phyloP scores from a whole-genome alignment of 2,888 invertebrate species.

The Strigamia transsilvanica region DNA sequence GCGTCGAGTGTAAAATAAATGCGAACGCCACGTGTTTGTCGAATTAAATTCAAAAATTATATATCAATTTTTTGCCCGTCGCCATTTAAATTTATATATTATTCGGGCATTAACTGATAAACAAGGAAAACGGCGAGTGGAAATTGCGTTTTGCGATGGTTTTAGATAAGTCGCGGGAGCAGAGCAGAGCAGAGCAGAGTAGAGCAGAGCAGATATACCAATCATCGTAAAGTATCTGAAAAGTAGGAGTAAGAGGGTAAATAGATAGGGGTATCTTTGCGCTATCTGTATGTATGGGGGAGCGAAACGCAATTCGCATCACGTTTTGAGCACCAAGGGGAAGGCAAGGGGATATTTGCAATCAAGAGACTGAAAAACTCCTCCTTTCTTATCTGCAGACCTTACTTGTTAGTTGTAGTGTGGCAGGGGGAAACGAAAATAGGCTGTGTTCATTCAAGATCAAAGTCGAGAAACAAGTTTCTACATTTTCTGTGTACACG shows the following conservation, averaged over 20 bases:
- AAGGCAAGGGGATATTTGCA: constrained; percentile 25
- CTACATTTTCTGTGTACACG: neutral
- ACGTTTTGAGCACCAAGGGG: neutral
- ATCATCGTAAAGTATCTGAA: constrained; percentile 44
- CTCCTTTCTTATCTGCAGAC: constrained; percentile 32
- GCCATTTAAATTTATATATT: neutral
- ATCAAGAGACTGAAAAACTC: constrained; percentile 47
- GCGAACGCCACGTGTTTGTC: constrained; percentile 5
- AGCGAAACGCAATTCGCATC: constrained; percentile 39
- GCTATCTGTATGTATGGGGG: neutral
- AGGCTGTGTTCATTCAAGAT: neutral
- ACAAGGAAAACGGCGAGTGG: neutral
- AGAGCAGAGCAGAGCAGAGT: neutral
- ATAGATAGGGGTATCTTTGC: constrained; percentile 29
- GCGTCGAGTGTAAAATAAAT: constrained; percentile 28
- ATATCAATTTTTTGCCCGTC: neutral
- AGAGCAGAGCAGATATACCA: neutral
- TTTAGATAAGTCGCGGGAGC: neutral
- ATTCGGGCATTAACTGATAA: neutral
- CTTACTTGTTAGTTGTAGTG: neutral
- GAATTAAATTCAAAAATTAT: constrained; percentile 23
- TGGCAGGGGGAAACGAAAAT: neutral
- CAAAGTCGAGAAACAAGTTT: constrained; percentile 13
- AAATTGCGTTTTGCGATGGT: constrained; percentile 23
- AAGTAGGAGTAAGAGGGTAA: constrained; percentile 24